Base-by-base conservation (phyloP, 2,888 invertebrate genomes). In the Balanococcus diminutus region DNA sequence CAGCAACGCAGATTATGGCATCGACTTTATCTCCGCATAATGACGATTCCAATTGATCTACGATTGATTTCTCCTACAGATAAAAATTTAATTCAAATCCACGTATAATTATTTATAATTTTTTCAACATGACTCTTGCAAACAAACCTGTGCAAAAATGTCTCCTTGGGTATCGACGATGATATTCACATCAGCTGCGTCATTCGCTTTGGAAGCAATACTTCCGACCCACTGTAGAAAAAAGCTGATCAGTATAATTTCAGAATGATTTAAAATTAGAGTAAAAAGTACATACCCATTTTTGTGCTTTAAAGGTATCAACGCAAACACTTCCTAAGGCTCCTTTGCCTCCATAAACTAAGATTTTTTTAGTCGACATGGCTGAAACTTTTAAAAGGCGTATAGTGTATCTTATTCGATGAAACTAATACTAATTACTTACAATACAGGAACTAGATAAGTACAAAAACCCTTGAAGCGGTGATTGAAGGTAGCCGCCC, bases 1-100 rank as follows among this genome's bases (percentile, higher is more conserved):
- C 99, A 87, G 99, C 99, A 22, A 99, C 99, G 91, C 99, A 99
- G 88, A 99, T 95, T 79, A 99, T 93, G 39, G 97, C 98, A 91
- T 98, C 98, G 88, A 99, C 90, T 91, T 98, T 96, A 86, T 95
- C 92, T 87, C 93, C 94, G 88, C 93, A 93, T 56, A 97, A 90
- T 19, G 93, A 92, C 42, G 92, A 90, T 46, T 92, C 92, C 4
- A 96, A 92, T 89, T 94, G 93, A 22, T 91, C 90, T 16, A 94
- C 90, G 79, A 98, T 95, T 86, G 92, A 91, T 51, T 92, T 90
- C 90, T 97, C 96, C 92, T 96, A 93, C n/a, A 86, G 88, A 87
- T 81, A 75, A 79, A 56, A 56, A 39, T 11, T n/a, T n/a, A n/a
- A 6, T 39, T 42, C 25, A 32, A 82, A 16, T 22, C 14, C 16